Evolutionary conservation across 2,797 vertebrate species (phyloP), one percentile per base, ranked within the genome.

Genomic region (Halcyon leucocephala): DNA sequence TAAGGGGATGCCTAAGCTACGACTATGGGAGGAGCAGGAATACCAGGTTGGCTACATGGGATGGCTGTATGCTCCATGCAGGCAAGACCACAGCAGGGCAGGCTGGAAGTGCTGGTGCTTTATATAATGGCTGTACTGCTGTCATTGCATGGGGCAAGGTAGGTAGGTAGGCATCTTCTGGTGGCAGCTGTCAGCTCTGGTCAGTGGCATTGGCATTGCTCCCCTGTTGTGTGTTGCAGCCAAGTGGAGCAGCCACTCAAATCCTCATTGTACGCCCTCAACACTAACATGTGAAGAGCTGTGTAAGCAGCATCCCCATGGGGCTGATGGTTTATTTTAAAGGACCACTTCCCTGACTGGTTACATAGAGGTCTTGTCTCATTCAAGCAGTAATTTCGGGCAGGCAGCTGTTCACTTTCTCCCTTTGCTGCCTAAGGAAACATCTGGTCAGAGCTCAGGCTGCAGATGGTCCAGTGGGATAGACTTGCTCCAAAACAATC

Each of bases 31-130:
- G 39, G 39, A 73, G 11, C 33, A 52, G 42, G 42, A 82, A 58
- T 46, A 28, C 10, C 19, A 31, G 9, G 15, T 0, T 69, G 66
- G 21, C 31, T 35, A 22, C 26, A 41, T 51, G 57, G 37, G 41
- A n/a, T 25, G 35, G 20, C 4, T 0, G 0, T 35, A 35, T 8
- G 37, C 6, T 71, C 37, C 26, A 9, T 15, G 20, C 17, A 29
- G 21, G 14, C 54, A 78, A 78, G 39, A 31, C 33, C 44, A 31
- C 31, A 77, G 39, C 17, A 42, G 18, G 61, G 35, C 26, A 39
- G 42, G 39, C 24, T 82, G 26, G 37, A 80, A 52, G 22, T 61
- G 37, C 28, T 69, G n/a, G 42, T 73, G 28, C 14, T 70, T n/a
- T 60, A 14, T 28, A 4, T 18, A 60, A 44, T 8, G 41, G 6